phyloP scores from a whole-genome alignment of 2,888 invertebrate species.

The Cybosia mesomella region DNA sequence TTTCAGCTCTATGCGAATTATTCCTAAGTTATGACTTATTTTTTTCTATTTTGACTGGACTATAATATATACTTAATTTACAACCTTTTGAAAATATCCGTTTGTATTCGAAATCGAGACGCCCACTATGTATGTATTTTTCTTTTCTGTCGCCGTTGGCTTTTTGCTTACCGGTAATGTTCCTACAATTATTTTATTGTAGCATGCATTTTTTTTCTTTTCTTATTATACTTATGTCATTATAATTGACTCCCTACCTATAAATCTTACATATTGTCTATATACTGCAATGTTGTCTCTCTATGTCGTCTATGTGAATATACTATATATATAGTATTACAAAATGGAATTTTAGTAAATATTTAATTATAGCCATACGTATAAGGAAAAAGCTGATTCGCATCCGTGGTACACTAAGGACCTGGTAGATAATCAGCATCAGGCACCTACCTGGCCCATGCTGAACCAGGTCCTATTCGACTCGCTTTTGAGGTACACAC shows the following conservation, averaged over 20 bases:
- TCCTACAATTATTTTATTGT: background rate
- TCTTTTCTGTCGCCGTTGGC: background rate
- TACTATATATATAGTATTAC: too few relatives aligned
- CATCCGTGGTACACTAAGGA: slow-evolving; percentile 3
- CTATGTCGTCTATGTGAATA: background rate
- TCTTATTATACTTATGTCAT: background rate
- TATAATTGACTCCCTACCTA: background rate
- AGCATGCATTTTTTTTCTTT: background rate
- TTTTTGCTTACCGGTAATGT: background rate
- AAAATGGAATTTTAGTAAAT: slow-evolving; percentile 2
- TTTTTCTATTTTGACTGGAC: too few relatives aligned
- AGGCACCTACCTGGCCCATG: slow-evolving; percentile 7
- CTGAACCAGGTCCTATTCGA: slow-evolving; percentile 7
- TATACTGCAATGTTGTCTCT: background rate
- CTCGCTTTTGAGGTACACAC: background rate
- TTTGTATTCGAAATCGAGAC: background rate
- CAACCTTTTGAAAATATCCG: too few relatives aligned
- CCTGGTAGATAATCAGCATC: background rate
- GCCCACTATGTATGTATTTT: background rate
- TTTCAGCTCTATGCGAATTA: too few relatives aligned
- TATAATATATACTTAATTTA: too few relatives aligned
- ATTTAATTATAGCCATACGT: background rate
- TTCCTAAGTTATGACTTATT: too few relatives aligned
- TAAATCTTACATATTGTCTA: background rate
- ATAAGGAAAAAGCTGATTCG: slow-evolving; percentile 4